These are phyloP conservation scores for Lepidotrigona ventralis DNA, from an alignment of 1,140 invertebrate genomes.

Conservation along the genomic window DNA sequence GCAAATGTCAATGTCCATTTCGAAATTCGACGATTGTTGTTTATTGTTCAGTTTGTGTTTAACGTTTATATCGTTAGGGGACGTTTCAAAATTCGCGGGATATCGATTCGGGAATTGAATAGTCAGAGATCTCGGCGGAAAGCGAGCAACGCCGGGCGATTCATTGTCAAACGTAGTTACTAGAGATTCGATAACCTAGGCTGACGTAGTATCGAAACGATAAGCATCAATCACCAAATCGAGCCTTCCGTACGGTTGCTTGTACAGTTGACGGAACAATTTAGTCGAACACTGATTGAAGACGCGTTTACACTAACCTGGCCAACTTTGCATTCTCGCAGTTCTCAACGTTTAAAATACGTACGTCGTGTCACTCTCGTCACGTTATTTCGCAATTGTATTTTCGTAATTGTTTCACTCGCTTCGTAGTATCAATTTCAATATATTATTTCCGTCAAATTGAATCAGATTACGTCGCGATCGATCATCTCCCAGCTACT, in stretches of 20 bases:
- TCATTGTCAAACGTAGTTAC: slow-evolving; percentile 10
- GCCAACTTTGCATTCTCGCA: not conserved
- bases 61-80: not conserved
- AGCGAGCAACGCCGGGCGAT: not conserved
- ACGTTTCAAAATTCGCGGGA: not conserved
- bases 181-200: slow-evolving; percentile 20
- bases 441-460: not conserved
- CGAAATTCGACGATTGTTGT: no score
- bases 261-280: slow-evolving; percentile 16
- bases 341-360: no score
- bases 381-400: not conserved
- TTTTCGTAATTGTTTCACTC: not conserved
- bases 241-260: not conserved
- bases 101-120: not conserved
- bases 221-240: not conserved
- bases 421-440: not conserved
- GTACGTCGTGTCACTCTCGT: no score
- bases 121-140: not conserved
- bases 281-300: slow-evolving; percentile 4
- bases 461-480: not conserved
- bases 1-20: no score
- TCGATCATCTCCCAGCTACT: not conserved
- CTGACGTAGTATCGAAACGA: not conserved
- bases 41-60: not conserved
- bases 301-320: not conserved